Evolutionary conservation across 92 coral and sea anemone species (phyloP).

Genomic region (Phymanthus crucifer): DNA sequence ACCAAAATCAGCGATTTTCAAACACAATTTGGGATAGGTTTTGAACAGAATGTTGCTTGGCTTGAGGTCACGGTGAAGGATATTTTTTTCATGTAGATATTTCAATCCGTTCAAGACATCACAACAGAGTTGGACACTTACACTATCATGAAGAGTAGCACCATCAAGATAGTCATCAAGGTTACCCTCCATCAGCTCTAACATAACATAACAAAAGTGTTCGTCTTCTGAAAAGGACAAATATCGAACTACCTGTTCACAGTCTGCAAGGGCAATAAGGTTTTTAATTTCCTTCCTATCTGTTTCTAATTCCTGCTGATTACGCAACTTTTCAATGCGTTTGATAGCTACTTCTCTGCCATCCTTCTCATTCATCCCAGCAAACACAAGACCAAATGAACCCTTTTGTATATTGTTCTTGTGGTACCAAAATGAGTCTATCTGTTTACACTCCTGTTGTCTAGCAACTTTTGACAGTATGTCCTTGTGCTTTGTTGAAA

Average conservation of each 20-base stretch:
- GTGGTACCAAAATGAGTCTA: background rate
- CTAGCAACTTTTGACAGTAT: slow-evolving; percentile 32
- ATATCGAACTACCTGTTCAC: slow-evolving; percentile 15
- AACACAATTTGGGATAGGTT: slow-evolving; percentile 5
- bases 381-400: slow-evolving; percentile 25
- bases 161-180: background rate
- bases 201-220: slow-evolving; percentile 1
- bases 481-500: background rate
- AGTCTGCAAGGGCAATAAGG: slow-evolving; percentile 5
- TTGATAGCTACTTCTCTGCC: slow-evolving; percentile 24
- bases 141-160: background rate
- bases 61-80: slow-evolving; percentile 13
- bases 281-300: background rate
- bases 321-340: slow-evolving; percentile 12
- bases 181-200: slow-evolving; percentile 29
- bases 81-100: background rate
- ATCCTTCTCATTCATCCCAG: slow-evolving; percentile 24
- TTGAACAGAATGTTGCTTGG: slow-evolving; percentile 8
- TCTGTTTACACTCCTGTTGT: background rate
- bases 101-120: slow-evolving; percentile 2
- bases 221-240: background rate
- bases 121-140: background rate
- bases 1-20: slow-evolving; percentile 6
- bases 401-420: background rate
- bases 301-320: background rate